Base-by-base conservation (phyloP, 2,797 vertebrate genomes). In the Calcarius lapponicus region DNA sequence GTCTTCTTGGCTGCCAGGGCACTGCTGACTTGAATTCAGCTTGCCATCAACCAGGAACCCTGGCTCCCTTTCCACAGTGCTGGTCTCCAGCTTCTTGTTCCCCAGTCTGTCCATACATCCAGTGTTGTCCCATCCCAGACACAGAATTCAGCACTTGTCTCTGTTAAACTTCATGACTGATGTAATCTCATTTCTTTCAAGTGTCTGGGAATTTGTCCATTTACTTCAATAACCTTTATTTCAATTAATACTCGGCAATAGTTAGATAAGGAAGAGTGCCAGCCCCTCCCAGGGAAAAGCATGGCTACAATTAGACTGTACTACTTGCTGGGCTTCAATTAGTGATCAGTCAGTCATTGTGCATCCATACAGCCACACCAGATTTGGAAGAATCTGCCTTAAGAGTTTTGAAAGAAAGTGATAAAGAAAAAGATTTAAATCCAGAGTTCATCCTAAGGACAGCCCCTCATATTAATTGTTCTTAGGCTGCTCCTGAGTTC, bases 201-300 rank as follows among this genome's bases (percentile, higher is more conserved):
- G 61, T 65, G 50, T 20, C n/a, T 80, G 61, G 42, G 75, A 95
- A 86, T 64, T 51, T 69, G 56, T 73, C 62, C 8, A 17, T 78
- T 88, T 91, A 42, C 36, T 84, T 84, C n/a, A 53, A 3, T n/a
- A 50, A 78, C 62, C 36, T 81, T 93, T 84, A 29, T 40, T 86
- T 89, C 43, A 65, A 51, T 73, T 82, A 60, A 42, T 70, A 76
- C 28, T 62, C 50, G 32, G 42, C 11, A 32, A 48, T 6, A 38
- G 31, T 47, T 64, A 53, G 70, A 56, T 67, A 70, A 90, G 21
- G 38, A 65, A 72, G 24, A 17, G 38, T 64, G 34, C 42, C 90
- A 91, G 34, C 34, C 36, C 40, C 10, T 2, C 5, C 4, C 26
- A 57, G 42, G 15, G 24, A 71, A 79, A 56, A 38, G 38, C 4